These are phyloP conservation scores for Colistium nudipinnis DNA, from an alignment of 2,113 vertebrate genomes.

Conservation along the genomic window DNA sequence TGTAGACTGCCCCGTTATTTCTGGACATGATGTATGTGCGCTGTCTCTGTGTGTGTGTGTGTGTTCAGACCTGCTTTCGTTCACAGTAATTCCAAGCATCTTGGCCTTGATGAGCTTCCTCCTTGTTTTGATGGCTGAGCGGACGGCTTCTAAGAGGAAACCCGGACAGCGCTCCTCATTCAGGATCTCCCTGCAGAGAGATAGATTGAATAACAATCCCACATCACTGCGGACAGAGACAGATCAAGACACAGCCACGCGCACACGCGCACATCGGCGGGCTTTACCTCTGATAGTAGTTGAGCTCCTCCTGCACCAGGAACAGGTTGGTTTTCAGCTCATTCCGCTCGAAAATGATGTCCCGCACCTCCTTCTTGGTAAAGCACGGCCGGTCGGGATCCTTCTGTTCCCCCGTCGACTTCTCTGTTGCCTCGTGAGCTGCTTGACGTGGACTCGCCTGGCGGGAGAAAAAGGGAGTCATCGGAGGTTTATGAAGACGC, in stretches of 20 bases:
- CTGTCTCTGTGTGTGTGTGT: not conserved
- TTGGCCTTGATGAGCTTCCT: conserved; percentile 93
- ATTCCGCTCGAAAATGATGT: conserved; percentile 93
- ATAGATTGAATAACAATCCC: not conserved
- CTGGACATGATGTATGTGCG: not conserved
- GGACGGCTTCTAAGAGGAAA: conserved; percentile 89
- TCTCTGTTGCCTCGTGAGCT: conserved; percentile 45
- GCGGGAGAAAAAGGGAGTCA: conserved; percentile 6
- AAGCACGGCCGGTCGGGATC: conserved; percentile 84
- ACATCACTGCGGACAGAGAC: not conserved
- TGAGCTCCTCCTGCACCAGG: conserved; percentile 93
- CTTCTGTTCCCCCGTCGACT: conserved; percentile 65
- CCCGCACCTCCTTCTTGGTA: conserved; percentile 90
- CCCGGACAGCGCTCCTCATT: conserved; percentile 88
- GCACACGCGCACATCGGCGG: conserved; percentile 4
- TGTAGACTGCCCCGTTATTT: not conserved
- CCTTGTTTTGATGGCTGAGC: conserved; percentile 87
- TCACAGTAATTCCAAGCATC: conserved; percentile 90
- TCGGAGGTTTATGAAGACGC: not conserved
- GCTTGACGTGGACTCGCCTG: conserved; percentile 58
- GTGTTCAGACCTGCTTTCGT: conserved; percentile 86
- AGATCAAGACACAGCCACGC: no score
- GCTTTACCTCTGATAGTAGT: conserved; percentile 92
- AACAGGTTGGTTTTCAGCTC: conserved; percentile 96
- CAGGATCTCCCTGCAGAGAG: conserved; percentile 88